phyloP scores from a whole-genome alignment of 2,888 invertebrate genomes.

The Stenchaetothrips biformis region DNA sequence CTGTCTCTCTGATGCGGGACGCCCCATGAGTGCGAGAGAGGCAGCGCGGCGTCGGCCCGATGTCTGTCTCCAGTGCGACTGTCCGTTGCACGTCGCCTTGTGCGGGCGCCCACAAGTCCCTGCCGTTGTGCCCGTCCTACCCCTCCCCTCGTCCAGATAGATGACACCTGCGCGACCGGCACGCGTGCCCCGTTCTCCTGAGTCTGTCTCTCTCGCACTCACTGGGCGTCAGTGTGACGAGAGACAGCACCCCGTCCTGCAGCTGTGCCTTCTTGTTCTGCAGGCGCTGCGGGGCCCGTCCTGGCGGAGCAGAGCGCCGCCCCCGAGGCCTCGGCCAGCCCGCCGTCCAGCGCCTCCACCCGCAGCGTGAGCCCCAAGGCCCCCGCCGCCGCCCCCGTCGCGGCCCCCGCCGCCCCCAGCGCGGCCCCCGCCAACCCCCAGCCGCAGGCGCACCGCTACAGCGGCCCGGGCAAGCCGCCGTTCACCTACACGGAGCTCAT shows the following conservation, averaged over 20 bases:
- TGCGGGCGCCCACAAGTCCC: background rate
- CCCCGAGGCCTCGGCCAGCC: background rate
- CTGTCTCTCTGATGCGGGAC: too few species aligned
- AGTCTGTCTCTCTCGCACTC: too few species aligned
- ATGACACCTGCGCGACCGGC: background rate
- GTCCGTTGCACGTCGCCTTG: background rate
- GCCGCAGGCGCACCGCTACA: conserved; percentile 40
- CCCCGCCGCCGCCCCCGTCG: background rate
- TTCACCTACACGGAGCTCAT: conserved; percentile 89
- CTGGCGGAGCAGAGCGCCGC: background rate
- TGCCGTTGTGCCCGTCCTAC: background rate
- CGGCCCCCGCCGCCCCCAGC: background rate
- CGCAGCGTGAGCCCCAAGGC: conserved; percentile 8
- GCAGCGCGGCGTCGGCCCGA: too few species aligned
- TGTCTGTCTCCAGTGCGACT: too few species aligned
- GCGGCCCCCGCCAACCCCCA: background rate
- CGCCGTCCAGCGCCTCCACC: too few species aligned
- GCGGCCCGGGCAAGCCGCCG: conserved; percentile 71
- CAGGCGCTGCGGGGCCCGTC: background rate
- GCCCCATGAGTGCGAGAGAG: too few species aligned
- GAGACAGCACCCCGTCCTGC: too few species aligned
- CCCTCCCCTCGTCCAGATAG: background rate
- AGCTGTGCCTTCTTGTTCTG: background rate
- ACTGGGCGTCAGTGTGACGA: too few species aligned
- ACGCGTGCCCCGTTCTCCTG: background rate